Conservation (phyloP, 2,113 vertebrate species). For the Eudorcas thomsonii region DNA sequence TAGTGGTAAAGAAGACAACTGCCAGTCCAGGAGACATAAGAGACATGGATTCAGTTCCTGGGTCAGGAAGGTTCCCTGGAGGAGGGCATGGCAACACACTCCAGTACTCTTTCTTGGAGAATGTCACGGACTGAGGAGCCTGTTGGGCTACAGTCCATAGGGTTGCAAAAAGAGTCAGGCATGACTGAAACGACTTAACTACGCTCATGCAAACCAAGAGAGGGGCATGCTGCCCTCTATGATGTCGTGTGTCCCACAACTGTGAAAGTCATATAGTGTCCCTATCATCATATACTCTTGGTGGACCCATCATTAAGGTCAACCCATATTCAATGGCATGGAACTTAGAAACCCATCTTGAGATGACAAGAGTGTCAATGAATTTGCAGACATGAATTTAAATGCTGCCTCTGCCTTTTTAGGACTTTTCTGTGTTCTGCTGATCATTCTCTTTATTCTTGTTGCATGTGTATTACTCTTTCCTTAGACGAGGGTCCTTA, state of each 20-base stretch:
- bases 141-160: background rate
- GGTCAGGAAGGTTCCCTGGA: background rate
- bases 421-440: background rate
- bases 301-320: background rate
- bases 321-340: background rate
- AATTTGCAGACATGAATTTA: background rate
- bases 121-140: background rate
- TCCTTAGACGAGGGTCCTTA: background rate
- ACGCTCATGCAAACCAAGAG: background rate
- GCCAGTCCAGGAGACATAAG: background rate
- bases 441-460: background rate
- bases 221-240: fast-evolving
- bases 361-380: background rate
- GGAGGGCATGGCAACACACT: background rate
- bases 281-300: background rate
- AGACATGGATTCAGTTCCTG: background rate
- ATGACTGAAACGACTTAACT: background rate
- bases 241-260: background rate
- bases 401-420: background rate
- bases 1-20: background rate
- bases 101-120: background rate
- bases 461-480: background rate
- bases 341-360: background rate
- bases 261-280: background rate
- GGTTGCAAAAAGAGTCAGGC: background rate